Conservation (phyloP, 1,140 invertebrate genomes). For the Hypothenemus hampei region DNA sequence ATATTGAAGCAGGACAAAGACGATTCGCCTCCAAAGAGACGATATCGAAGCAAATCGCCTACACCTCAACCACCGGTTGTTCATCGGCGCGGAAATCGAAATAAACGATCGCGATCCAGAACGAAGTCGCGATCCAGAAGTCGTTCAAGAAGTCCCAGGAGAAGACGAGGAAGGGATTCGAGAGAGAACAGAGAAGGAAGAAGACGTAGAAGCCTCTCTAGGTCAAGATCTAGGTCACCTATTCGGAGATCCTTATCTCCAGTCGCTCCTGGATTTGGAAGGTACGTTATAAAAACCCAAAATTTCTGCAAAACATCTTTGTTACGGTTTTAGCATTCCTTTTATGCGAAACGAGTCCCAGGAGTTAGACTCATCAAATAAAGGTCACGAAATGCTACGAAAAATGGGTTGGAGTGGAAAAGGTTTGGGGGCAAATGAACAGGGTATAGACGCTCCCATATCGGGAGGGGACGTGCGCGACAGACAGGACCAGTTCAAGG, state of each 20-base stretch:
- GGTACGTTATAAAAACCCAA: constrained; percentile 1
- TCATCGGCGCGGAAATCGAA: constrained; percentile 11
- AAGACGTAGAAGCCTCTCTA: constrained; percentile 47
- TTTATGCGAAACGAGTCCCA: constrained; percentile 39
- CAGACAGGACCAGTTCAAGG: constrained; percentile 85
- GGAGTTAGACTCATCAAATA: constrained; percentile 80
- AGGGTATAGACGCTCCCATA: constrained; percentile 92
- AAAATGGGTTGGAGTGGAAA: constrained; percentile 91
- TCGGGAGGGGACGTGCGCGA: constrained; percentile 89
- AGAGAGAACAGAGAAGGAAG: constrained; percentile 13
- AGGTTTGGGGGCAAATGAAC: constrained; percentile 86
- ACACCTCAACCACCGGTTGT: constrained; percentile 30
- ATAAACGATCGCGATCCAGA: constrained; percentile 35
- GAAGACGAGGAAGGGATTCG: constrained; percentile 17
- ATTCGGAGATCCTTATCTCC: constrained; percentile 24
- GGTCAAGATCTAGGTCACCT: constrained; percentile 51
- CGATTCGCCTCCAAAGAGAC: constrained; percentile 65
- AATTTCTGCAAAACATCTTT: neutral
- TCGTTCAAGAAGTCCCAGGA: constrained; percentile 27
- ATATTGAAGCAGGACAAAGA: constrained; percentile 59
- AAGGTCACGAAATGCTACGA: constrained; percentile 90
- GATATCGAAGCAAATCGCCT: constrained; percentile 61
- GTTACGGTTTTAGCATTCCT: constrained; percentile 25
- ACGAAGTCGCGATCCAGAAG: constrained; percentile 46
- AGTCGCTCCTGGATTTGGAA: constrained; percentile 6